Conservation (phyloP, 2,797 vertebrate species). For the Pseudomugil gertrudae region DNA sequence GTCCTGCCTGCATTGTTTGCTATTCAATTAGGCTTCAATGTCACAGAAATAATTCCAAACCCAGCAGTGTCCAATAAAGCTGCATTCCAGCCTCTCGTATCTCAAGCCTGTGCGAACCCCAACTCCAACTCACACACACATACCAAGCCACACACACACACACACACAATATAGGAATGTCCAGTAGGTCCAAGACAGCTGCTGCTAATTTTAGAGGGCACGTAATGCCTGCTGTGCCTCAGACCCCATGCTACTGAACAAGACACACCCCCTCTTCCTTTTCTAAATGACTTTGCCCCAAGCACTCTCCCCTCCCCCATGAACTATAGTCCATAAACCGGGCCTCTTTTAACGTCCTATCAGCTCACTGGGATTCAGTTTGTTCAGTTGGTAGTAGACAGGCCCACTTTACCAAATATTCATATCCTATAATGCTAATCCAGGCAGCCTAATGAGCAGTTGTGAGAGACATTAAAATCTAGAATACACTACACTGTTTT, state of each 20-base stretch:
- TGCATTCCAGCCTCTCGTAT: slow-evolving; percentile 41
- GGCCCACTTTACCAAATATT: slow-evolving; percentile 21
- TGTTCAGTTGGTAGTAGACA: slow-evolving; percentile 2
- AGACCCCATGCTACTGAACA: slow-evolving; percentile 47
- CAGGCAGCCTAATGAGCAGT: slow-evolving; percentile 1
- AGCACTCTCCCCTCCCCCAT: slow-evolving; percentile 30
- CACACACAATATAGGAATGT: slow-evolving; percentile 40
- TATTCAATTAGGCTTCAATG: slow-evolving; percentile 24
- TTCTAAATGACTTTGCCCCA: slow-evolving; percentile 53
- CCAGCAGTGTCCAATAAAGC: slow-evolving; percentile 19
- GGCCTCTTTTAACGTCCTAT: slow-evolving; percentile 11
- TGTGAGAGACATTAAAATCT: neutral
- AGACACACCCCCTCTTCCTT: slow-evolving; percentile 44
- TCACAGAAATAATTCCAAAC: slow-evolving; percentile 32
- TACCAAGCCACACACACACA: slow-evolving; percentile 21
- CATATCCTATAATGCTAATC: slow-evolving; percentile 11
- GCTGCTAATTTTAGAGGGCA: slow-evolving; percentile 76
- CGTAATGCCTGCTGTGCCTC: slow-evolving; percentile 57
- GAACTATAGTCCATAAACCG: slow-evolving; percentile 41
- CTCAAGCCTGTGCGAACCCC: slow-evolving; percentile 28
- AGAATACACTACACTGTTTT: neutral
- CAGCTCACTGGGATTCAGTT: slow-evolving; percentile 19
- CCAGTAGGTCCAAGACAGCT: slow-evolving; percentile 69
- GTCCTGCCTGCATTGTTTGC: slow-evolving; percentile 20
- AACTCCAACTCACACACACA: slow-evolving; percentile 18